These are phyloP conservation scores for Anoplopoma fimbria DNA, from an alignment of 2,113 vertebrate species.

Conservation along the genomic window DNA sequence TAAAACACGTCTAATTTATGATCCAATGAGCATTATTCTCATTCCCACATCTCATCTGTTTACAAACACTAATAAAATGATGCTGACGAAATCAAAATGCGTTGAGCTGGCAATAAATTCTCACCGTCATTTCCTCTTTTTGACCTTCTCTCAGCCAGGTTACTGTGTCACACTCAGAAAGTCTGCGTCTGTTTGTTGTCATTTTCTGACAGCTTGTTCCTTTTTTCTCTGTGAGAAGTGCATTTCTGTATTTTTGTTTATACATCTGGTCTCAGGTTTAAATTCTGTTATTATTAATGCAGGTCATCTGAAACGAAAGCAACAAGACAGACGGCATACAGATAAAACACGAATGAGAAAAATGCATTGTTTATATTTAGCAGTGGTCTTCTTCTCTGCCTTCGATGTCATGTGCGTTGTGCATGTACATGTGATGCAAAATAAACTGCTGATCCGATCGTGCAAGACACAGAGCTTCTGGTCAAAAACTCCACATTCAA, in stretches of 20 bases:
- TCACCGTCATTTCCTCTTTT: conserved; percentile 22
- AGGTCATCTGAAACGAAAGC: background rate
- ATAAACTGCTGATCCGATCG: too few relatives aligned
- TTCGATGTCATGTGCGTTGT: too few relatives aligned
- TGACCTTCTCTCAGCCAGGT: background rate
- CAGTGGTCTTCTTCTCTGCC: too few relatives aligned
- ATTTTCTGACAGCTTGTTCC: background rate
- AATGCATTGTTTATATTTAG: too few relatives aligned
- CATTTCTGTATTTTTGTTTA: conserved; percentile 20
- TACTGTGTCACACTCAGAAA: background rate
- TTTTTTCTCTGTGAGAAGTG: background rate
- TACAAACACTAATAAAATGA: conserved; percentile 22
- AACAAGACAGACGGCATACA: background rate
- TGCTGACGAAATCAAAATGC: background rate
- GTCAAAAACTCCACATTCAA: too few relatives aligned
- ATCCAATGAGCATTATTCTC: background rate
- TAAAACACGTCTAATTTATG: conserved; percentile 29
- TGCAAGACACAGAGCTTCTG: too few relatives aligned
- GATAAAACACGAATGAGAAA: conserved; percentile 4
- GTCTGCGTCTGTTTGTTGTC: background rate
- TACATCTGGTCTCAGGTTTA: background rate
- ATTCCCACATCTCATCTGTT: conserved; percentile 14
- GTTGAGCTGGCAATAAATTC: conserved; percentile 1
- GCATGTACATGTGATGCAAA: too few relatives aligned
- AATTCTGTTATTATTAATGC: background rate